Evolutionary conservation across 2,888 invertebrate species (phyloP).

Genomic region (Caenorhabditis becei): DNA sequence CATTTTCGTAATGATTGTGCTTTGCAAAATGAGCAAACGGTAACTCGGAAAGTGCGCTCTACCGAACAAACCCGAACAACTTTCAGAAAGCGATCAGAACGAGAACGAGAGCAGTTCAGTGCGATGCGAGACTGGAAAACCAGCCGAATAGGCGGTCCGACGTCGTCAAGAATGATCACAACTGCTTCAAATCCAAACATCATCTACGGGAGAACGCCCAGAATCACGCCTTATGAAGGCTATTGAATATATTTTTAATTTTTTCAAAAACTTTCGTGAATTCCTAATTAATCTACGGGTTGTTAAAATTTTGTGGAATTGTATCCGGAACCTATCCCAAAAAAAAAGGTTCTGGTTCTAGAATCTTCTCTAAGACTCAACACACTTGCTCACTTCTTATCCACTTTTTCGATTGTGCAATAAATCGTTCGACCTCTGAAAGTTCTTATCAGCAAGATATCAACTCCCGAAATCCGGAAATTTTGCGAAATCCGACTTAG

Average conservation of each 20-base stretch:
- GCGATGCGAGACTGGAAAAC: constrained; percentile 38
- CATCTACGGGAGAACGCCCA: constrained; percentile 55
- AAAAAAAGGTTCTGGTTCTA: too few relatives aligned
- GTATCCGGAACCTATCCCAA: not conserved
- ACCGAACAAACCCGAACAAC: too few relatives aligned
- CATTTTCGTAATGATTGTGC: constrained; percentile 63
- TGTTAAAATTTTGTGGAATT: not conserved
- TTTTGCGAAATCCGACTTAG: too few relatives aligned
- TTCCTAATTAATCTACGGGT: not conserved
- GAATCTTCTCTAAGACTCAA: too few relatives aligned
- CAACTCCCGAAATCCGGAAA: too few relatives aligned
- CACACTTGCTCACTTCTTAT: too few relatives aligned
- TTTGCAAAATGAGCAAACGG: constrained; percentile 64
- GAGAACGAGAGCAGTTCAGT: constrained; percentile 46
- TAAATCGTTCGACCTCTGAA: not conserved
- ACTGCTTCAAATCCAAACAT: constrained; percentile 58
- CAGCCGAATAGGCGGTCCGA: constrained; percentile 1
- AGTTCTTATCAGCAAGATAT: too few relatives aligned
- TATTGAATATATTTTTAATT: constrained; percentile 40
- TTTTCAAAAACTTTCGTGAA: not conserved
- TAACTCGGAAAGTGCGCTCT: constrained; percentile 8
- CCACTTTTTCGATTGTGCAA: too few relatives aligned
- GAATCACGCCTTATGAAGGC: constrained; percentile 60
- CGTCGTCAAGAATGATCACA: constrained; percentile 32
- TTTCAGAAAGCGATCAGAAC: constrained; percentile 34